Evolutionary conservation across 1,140 invertebrate species (phyloP).

Genomic region (Mycetomoellerius zeteki): DNA sequence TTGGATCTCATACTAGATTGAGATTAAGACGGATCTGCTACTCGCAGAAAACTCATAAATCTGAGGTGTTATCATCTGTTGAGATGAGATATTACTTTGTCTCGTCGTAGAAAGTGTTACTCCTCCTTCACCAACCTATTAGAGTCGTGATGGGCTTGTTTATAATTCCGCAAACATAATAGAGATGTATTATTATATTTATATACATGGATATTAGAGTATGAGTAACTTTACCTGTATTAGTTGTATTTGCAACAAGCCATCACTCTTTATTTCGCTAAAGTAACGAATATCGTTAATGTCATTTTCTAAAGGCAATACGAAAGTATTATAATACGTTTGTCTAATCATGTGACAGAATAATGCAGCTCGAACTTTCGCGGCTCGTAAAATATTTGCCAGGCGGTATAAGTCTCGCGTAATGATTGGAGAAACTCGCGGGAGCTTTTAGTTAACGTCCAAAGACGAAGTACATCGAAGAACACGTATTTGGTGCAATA

Average conservation of each 20-base stretch:
- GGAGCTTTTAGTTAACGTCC: conserved; percentile 24
- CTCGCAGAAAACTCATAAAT: conserved; percentile 47
- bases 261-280: background rate
- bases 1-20: conserved; percentile 24
- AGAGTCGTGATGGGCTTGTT: background rate
- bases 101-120: conserved; percentile 17
- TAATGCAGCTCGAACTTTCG: background rate
- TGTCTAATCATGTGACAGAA: conserved; percentile 5
- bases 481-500: conserved; percentile 12
- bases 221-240: background rate
- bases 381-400: conserved; percentile 23
- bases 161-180: background rate
- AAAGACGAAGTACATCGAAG: background rate
- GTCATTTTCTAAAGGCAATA: background rate
- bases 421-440: conserved; percentile 35
- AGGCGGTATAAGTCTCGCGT: background rate
- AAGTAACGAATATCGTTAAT: background rate
- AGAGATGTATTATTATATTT: background rate
- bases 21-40: conserved; percentile 41
- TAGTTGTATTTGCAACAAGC: background rate
- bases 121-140: background rate
- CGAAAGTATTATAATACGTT: background rate
- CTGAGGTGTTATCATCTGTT: conserved; percentile 23
- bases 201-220: background rate
- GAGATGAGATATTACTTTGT: conserved; percentile 54